These are phyloP conservation scores for Sipha maydis DNA, from an alignment of 2,888 invertebrate species.

Conservation along the genomic window DNA sequence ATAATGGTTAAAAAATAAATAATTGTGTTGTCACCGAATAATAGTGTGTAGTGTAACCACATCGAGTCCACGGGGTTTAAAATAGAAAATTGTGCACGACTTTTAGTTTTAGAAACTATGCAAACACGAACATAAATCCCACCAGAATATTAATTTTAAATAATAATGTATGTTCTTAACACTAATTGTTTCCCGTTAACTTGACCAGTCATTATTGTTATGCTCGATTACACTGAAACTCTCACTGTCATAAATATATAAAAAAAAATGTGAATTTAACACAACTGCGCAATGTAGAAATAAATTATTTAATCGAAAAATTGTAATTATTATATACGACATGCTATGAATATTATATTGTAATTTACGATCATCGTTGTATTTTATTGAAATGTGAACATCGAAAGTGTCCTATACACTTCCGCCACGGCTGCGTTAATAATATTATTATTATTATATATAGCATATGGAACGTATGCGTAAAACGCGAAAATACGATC, in stretches of 20 bases:
- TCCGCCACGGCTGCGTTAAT: background rate
- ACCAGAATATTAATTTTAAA: constrained; percentile 3
- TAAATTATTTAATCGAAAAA: background rate
- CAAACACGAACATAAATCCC: background rate
- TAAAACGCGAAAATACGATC: background rate
- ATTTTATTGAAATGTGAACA: constrained; percentile 23
- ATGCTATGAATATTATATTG: background rate
- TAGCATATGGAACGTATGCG: too few relatives aligned
- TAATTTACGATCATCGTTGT: constrained; percentile 20
- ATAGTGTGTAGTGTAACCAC: background rate
- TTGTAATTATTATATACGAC: too few relatives aligned
- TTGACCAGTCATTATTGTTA: constrained; percentile 2
- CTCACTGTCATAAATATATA: constrained; percentile 22
- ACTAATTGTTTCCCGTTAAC: constrained; percentile 34
- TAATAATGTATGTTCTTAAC: constrained; percentile 22
- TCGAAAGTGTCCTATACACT: background rate
- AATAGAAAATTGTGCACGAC: constrained; percentile 30
- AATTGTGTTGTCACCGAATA: constrained; percentile 26
- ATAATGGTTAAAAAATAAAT: constrained; percentile 7
- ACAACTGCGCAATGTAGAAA: background rate
- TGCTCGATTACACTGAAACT: background rate
- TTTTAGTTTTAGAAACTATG: constrained; percentile 23
- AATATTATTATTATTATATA: too few relatives aligned
- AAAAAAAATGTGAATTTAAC: background rate
- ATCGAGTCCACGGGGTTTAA: background rate